Evolutionary conservation across 2,888 invertebrate genomes (phyloP).

Genomic region (Drosophila fungiperda): DNA sequence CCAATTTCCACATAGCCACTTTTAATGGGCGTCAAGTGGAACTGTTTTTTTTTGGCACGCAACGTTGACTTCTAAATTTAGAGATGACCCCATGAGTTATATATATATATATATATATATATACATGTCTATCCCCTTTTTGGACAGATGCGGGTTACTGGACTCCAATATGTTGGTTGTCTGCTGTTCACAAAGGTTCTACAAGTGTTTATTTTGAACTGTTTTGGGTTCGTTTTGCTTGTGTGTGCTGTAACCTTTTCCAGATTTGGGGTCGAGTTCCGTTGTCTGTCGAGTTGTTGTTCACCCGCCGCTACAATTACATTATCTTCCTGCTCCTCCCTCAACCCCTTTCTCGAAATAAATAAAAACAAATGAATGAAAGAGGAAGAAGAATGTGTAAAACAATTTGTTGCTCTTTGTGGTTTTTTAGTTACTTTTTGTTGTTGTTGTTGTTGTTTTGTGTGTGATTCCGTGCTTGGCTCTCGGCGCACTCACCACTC

Average conservation of each 20-base stretch:
- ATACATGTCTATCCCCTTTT: not conserved
- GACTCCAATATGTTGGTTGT: constrained; percentile 21
- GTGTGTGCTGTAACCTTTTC: constrained; percentile 45
- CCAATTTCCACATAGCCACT: too few species aligned
- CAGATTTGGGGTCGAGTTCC: constrained; percentile 42
- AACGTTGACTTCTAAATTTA: constrained; percentile 36
- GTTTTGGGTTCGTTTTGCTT: constrained; percentile 6
- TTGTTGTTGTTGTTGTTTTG: constrained; percentile 5
- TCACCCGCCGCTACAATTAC: constrained; percentile 31
- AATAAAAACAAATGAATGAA: not conserved
- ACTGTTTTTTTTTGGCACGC: constrained; percentile 46
- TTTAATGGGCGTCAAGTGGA: constrained; percentile 45
- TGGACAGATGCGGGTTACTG: constrained; percentile 20
- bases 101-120: not conserved
- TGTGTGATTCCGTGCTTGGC: constrained; percentile 47
- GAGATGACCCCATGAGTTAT: constrained; percentile 11
- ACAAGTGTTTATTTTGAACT: constrained; percentile 50
- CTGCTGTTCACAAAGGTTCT: constrained; percentile 22
- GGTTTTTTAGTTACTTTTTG: constrained; percentile 13
- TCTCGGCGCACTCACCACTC: constrained; percentile 58
- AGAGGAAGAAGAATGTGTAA: constrained; percentile 35
- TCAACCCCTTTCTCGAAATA: not conserved
- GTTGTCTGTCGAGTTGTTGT: constrained; percentile 13
- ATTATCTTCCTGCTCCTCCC: not conserved
- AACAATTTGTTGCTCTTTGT: constrained; percentile 43